Evolutionary conservation across 2,113 vertebrate species (phyloP).

Genomic region (Petrocephalus microphthalmus): DNA sequence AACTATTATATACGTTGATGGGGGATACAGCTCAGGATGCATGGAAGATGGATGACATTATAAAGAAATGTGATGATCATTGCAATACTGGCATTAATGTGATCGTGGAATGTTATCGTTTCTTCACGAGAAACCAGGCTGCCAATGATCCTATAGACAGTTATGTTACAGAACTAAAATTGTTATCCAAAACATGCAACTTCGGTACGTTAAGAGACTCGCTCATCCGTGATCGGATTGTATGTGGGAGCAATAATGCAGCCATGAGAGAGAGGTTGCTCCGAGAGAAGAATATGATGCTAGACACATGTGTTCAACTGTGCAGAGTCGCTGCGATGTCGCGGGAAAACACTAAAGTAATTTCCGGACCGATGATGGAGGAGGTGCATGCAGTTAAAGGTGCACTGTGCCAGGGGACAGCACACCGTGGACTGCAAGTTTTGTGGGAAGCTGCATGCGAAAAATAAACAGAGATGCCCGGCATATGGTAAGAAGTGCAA

Average conservation of each 20-base stretch:
- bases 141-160: not conserved
- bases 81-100: slow-evolving; percentile 17
- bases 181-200: slow-evolving; percentile 15
- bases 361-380: not conserved
- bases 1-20: not conserved
- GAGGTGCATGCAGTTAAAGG: slow-evolving; percentile 24
- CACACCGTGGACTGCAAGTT: slow-evolving; percentile 21
- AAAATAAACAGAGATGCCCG: slow-evolving; percentile 29
- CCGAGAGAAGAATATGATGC: slow-evolving; percentile 15
- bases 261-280: slow-evolving; percentile 27
- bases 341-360: slow-evolving; percentile 19
- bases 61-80: not conserved
- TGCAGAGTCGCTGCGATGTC: slow-evolving; percentile 28
- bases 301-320: slow-evolving; percentile 27
- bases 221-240: slow-evolving; percentile 16
- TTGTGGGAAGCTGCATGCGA: slow-evolving; percentile 23
- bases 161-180: slow-evolving; percentile 3
- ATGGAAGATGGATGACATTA: not conserved
- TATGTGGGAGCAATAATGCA: slow-evolving; percentile 10
- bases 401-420: not conserved
- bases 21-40: not conserved
- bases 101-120: slow-evolving; percentile 17
- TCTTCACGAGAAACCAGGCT: slow-evolving; percentile 11
- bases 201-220: slow-evolving; percentile 23
- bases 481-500: slow-evolving; percentile 23